These are phyloP conservation scores for Darevskia mixta DNA, from an alignment of 2,797 vertebrate species.

Conservation along the genomic window DNA sequence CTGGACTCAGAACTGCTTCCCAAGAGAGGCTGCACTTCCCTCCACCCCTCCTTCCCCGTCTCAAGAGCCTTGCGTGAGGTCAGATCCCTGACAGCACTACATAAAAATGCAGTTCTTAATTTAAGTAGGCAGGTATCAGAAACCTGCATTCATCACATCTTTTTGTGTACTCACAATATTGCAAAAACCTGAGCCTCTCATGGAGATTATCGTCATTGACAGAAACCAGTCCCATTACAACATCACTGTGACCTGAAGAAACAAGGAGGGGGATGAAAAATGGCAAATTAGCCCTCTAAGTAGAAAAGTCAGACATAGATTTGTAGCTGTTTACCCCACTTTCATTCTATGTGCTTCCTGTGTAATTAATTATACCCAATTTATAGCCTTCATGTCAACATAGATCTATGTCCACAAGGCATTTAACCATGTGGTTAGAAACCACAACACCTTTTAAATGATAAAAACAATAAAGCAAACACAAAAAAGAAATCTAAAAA, in stretches of 20 bases:
- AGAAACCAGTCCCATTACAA: constrained; percentile 93
- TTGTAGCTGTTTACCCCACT: background rate
- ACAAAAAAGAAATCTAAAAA: no score
- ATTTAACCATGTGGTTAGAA: no score
- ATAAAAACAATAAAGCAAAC: no score
- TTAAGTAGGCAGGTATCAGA: background rate
- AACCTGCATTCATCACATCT: fast-evolving
- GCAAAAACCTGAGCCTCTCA: constrained; percentile 88
- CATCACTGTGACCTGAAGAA: constrained; percentile 90
- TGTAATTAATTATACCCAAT: background rate
- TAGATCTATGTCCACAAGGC: no score
- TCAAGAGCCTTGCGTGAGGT: no score
- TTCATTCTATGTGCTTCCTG: background rate
- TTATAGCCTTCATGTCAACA: no score
- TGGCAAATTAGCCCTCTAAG: background rate
- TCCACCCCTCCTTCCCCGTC: no score
- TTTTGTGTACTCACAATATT: constrained; percentile 84
- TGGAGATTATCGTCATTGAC: constrained; percentile 83
- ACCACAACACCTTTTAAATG: no score
- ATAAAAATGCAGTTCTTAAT: background rate
- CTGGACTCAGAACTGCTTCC: no score
- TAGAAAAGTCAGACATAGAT: background rate
- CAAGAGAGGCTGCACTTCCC: no score
- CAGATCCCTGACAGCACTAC: no score
- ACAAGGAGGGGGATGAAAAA: constrained; percentile 8